Conservation (phyloP, 92 coral and sea anemone genomes). For the Galaxea fascicularis region DNA sequence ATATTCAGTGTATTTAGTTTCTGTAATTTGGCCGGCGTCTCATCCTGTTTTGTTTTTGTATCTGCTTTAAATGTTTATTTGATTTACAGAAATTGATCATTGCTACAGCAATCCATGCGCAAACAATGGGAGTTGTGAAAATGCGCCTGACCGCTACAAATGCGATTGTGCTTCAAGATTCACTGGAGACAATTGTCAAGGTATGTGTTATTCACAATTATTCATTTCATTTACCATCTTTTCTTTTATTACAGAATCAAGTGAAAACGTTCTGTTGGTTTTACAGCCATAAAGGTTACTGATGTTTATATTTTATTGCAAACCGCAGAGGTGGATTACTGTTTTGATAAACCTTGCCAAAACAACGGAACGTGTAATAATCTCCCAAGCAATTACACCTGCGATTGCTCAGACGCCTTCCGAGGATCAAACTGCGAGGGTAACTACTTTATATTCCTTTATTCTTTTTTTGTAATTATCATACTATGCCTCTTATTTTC, state of each 20-base stretch:
- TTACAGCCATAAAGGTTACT: too few relatives aligned
- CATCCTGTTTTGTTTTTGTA: too few relatives aligned
- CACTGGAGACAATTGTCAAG: conserved; percentile 8
- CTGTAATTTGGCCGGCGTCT: too few relatives aligned
- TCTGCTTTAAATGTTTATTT: too few relatives aligned
- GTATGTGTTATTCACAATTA: not conserved
- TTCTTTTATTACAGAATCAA: too few relatives aligned
- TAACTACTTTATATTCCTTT: not conserved
- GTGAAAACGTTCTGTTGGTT: too few relatives aligned
- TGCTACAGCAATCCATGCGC: conserved; percentile 2
- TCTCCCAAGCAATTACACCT: not conserved
- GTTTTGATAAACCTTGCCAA: not conserved
- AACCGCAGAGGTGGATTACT: not conserved
- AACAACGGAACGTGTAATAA: conserved; percentile 15
- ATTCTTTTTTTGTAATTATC: not conserved
- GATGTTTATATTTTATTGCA: not conserved
- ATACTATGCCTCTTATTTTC: not conserved
- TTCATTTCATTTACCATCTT: too few relatives aligned
- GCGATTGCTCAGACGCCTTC: not conserved
- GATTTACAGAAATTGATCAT: not conserved
- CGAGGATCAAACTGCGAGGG: conserved; percentile 13
- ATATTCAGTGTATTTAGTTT: too few relatives aligned
- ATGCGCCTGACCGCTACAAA: not conserved
- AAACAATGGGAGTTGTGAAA: conserved; percentile 1
- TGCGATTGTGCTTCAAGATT: not conserved